A percentile compares a stretch with the other conserved stretches of the same genome.
phyloP scores from a whole-genome alignment of 2,888 invertebrate species.

The Mylabris sibirica region DNA sequence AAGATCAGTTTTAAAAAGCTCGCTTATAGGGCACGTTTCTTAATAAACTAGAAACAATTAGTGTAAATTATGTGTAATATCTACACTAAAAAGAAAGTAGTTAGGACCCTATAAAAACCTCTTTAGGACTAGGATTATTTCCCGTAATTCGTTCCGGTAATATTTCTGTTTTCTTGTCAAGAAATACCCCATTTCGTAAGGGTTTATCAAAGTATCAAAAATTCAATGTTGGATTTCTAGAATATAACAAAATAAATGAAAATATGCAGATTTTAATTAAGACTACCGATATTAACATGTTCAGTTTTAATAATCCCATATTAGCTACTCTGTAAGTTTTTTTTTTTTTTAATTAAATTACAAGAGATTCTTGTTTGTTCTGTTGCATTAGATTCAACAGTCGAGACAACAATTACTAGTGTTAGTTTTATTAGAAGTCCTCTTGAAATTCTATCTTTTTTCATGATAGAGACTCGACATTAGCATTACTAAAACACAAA shows the following conservation, averaged over 20 bases:
- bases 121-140: no score
- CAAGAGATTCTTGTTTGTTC: not conserved
- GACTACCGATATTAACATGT: not conserved
- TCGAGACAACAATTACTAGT: not conserved
- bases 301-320: not conserved
- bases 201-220: no score
- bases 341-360: not conserved
- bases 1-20: no score
- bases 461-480: not conserved
- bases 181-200: not conserved
- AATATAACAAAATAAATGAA: not conserved
- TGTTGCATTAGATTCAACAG: not conserved
- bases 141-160: not conserved
- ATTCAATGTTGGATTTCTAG: not conserved
- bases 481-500: not conserved
- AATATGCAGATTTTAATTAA: conserved; percentile 7
- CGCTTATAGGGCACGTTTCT: no score
- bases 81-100: no score
- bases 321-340: not conserved
- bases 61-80: no score
- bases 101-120: no score
- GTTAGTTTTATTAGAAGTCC: not conserved
- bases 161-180: not conserved
- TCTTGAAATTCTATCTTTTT: not conserved
- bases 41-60: no score